Conservation (phyloP, 2,888 invertebrate species). For the Embidobia sp. region DNA sequence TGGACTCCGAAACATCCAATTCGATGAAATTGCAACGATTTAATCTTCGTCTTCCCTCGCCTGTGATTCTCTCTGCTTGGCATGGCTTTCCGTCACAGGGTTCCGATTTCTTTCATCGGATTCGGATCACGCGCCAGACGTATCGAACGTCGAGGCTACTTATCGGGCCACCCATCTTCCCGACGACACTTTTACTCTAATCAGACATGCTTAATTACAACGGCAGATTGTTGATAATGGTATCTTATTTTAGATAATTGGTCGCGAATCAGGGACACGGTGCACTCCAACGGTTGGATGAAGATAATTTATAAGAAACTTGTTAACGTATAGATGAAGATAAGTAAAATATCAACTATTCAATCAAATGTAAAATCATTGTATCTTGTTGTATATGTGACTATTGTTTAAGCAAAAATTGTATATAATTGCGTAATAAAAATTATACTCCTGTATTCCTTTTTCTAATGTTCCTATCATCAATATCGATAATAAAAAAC, state of each 20-base stretch:
- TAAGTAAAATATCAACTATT: too few relatives aligned
- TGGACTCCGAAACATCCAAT: constrained; percentile 46
- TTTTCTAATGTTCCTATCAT: too few relatives aligned
- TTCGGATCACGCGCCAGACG: constrained; percentile 54
- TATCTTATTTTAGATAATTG: constrained; percentile 1
- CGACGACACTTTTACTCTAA: constrained; percentile 39
- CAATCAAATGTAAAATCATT: too few relatives aligned
- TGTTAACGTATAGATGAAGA: too few relatives aligned
- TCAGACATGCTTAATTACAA: constrained; percentile 51
- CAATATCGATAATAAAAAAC: too few relatives aligned
- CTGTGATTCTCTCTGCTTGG: neutral
- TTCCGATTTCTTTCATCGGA: constrained; percentile 55
- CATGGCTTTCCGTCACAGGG: constrained; percentile 13
- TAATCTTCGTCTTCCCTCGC: constrained; percentile 57
- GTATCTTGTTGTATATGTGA: too few relatives aligned
- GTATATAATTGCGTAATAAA: too few relatives aligned
- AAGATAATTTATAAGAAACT: too few relatives aligned
- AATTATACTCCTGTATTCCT: too few relatives aligned
- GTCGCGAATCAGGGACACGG: too few relatives aligned
- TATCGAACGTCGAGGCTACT: constrained; percentile 37
- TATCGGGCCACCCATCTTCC: constrained; percentile 39
- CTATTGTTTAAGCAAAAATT: too few relatives aligned
- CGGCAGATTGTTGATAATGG: constrained; percentile 9
- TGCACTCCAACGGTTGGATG: too few relatives aligned
- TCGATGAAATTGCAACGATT: constrained; percentile 60